Conservation (phyloP, 2,888 invertebrate genomes). For the Schizaphis graminum region DNA sequence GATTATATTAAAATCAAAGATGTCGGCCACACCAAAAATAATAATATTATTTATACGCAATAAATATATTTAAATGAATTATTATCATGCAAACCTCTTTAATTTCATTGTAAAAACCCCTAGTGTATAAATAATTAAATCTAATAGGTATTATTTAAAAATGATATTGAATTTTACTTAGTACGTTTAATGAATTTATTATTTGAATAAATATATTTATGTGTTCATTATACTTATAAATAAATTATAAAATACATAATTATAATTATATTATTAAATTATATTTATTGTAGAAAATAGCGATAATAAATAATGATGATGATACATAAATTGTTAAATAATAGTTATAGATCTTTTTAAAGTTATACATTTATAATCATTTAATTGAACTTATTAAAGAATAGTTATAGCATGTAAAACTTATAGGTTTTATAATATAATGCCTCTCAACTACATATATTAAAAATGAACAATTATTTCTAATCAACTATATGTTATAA, state of each 20-base stretch:
- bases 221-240: not conserved
- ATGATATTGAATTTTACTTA: not conserved
- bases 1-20: not conserved
- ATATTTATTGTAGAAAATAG: constrained; percentile 13
- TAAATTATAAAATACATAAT: not conserved
- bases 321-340: constrained; percentile 41
- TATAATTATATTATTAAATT: not conserved
- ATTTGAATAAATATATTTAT: not conserved
- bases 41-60: not conserved
- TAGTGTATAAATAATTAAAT: constrained; percentile 13
- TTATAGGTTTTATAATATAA: not conserved
- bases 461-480: not conserved
- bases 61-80: not conserved
- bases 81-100: not conserved
- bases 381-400: constrained; percentile 32
- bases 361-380: not conserved
- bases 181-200: not conserved
- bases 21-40: not conserved
- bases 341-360: not conserved
- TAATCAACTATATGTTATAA: not conserved
- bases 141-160: constrained; percentile 35
- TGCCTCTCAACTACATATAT: not conserved
- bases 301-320: constrained; percentile 36
- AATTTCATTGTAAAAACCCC: not conserved
- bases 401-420: not conserved